Evolutionary conservation across 2,113 vertebrate species (phyloP), one percentile per base, ranked within the genome.

Genomic region (Triplophysa rosa): DNA sequence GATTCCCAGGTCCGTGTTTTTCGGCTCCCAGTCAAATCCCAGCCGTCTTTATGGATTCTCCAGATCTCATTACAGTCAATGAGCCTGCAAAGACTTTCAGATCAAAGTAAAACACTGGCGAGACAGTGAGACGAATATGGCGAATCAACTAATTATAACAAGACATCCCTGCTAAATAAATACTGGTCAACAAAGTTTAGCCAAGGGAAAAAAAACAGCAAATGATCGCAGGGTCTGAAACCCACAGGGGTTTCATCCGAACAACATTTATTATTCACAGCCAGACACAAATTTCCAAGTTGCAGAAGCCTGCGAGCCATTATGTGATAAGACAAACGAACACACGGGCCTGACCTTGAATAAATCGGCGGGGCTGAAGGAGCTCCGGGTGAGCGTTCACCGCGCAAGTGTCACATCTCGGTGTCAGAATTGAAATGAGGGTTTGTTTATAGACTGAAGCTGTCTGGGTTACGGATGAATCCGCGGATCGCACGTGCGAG

Each of bases 31-130:
- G 77, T 90, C 89, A 90, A 92, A 89, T 89, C 90, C 90, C 90
- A 70, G 71, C 87, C 86, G 86, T 90, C 89, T 90, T 90, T 87
- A 87, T 82, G 87, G 90, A 90, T 92, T 89, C 90, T 91, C 89
- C 87, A 89, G 88, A 90, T 91, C 91, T 92, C 92, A 90, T 92
- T 91, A 91, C 90, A 89, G 91, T 90, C 92, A 91, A 90, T 90
- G 90, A 92, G 90, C 86, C 89, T 88, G 90, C 89, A 91, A 90
- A 92, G 92, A 90, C 90, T 87, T 87, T 85, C 79, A 90, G 89
- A 92, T 92, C 91, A 93, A 92, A 92, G 90, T 84, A 83, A 89
- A 87, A 87, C 87, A 87, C 86, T 82, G 84, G 83, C 85, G 67
- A 79, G 77, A 73, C 59, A 65, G 63, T 58, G 58, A 58, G 66